Percentiles rank a stretch among this genome's conserved stretches.
Conservation (phyloP, 2,797 vertebrate genomes). For the Hirundo rustica region DNA sequence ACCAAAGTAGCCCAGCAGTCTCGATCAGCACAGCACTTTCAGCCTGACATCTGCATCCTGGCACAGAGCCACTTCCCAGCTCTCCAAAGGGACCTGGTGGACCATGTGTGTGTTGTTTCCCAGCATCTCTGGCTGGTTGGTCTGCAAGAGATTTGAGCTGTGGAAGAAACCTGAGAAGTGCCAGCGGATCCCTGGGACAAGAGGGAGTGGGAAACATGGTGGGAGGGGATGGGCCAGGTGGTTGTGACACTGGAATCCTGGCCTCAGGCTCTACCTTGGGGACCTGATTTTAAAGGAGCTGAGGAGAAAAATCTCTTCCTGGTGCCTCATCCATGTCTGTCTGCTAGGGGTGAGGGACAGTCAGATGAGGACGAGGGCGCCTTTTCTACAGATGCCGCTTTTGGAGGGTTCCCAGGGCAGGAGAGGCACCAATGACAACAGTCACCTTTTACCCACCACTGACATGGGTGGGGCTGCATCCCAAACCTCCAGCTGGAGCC, state of each 20-base stretch:
- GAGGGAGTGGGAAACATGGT: not conserved
- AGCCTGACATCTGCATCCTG: not conserved
- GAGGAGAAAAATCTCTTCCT: not conserved
- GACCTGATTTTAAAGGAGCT: not conserved
- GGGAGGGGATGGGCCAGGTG: not conserved
- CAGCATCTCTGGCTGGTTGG: not conserved
- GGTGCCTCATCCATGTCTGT: not conserved
- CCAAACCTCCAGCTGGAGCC: not conserved
- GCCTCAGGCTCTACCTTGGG: not conserved
- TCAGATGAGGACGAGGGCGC: accelerated
- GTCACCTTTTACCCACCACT: not conserved
- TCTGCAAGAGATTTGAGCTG: not conserved
- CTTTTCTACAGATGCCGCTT: not conserved
- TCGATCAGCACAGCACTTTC: not conserved
- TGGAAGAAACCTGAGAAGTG: not conserved
- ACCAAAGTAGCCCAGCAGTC: not conserved
- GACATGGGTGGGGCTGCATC: not conserved
- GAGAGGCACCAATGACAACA: not conserved
- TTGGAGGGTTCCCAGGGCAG: not conserved
- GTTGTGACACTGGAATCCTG: too few species aligned
- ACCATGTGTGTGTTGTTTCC: not conserved
- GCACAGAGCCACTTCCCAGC: not conserved
- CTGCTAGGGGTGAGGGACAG: not conserved
- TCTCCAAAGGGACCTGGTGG: not conserved
- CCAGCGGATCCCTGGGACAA: not conserved